Base-by-base conservation (phyloP, 2,113 vertebrate species). In the Rattus rattus region DNA sequence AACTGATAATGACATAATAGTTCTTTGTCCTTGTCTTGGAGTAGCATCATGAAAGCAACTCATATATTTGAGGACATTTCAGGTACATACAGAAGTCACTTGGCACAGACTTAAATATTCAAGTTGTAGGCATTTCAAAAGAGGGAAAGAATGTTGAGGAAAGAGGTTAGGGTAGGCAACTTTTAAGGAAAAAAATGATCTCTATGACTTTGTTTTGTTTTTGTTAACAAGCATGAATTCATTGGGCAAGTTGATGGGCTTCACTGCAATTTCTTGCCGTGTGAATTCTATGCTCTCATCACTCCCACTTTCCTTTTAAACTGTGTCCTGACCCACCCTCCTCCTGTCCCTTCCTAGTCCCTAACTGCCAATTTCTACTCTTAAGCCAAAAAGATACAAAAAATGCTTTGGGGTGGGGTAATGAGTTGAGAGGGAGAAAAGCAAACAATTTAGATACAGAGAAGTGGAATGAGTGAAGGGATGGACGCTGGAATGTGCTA, bases 1-100 rank as follows among this genome's bases (percentile, higher is more conserved):
- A 49, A 28, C 61, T 91, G 0, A 5, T 76, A 13, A 70, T 70
- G 28, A 67, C n/a, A 67, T 63, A 75, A 93, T 73, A 16, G 92
- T 88, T 7, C 22, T 96, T 85, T 95, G 22, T 70, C 1, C 6
- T 83, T 91, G 70, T 33, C 39, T 52, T 73, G 87, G 8, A 90
- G 49, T 79, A 63, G 47, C 95, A 69, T 72, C 94, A 83, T 72
- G 36, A 19, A 97, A 91, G 4, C n/a, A 77, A 91, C 5, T 87
- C 14, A 52, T 81, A 63, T 12, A 67, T 33, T 88, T 81, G 76
- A 72, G 7, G 33, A 88, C 79, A 77, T 73, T 63, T 70, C 87
- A 91, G 1, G 3, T 54, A 65, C 16, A 12, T 43, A 3, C 16
- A 43, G 7, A 89, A 94, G 33, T 92, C 87, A 81, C 88, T 83